These are phyloP conservation scores for Perizoma affinitatum DNA, from an alignment of 2,888 invertebrate species.

Conservation along the genomic window DNA sequence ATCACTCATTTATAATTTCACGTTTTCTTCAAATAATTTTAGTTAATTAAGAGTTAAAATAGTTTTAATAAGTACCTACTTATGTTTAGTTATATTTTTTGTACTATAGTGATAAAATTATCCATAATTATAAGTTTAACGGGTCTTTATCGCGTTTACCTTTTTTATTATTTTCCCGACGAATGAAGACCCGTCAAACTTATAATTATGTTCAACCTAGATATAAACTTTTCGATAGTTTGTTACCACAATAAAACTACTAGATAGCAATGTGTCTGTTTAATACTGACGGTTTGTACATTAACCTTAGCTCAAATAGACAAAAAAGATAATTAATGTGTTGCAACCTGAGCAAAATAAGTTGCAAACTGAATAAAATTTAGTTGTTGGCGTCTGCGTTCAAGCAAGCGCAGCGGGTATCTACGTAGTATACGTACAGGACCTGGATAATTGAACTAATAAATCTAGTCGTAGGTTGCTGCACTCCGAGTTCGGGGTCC, in stretches of 20 bases:
- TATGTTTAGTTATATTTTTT: too few relatives aligned
- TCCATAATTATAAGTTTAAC: too few relatives aligned
- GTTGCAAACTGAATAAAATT: slow-evolving; percentile 72
- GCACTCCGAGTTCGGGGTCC: slow-evolving; percentile 51
- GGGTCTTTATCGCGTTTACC: too few relatives aligned
- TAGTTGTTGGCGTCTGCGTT: slow-evolving; percentile 75
- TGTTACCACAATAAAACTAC: slow-evolving; percentile 15
- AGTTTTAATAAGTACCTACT: too few relatives aligned
- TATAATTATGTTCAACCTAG: too few relatives aligned
- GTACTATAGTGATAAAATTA: too few relatives aligned
- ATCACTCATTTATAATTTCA: too few relatives aligned
- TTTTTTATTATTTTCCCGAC: too few relatives aligned
- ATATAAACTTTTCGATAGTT: background rate
- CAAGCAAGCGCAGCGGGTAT: slow-evolving; percentile 70
- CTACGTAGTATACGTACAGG: slow-evolving; percentile 45
- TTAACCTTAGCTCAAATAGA: slow-evolving; percentile 43
- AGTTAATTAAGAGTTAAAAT: too few relatives aligned
- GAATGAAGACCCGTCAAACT: too few relatives aligned
- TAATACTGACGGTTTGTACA: slow-evolving; percentile 42
- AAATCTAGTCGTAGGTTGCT: slow-evolving; percentile 75
- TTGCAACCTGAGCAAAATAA: slow-evolving; percentile 55
- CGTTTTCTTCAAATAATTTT: too few relatives aligned
- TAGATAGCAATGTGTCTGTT: slow-evolving; percentile 28
- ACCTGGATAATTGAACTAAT: slow-evolving; percentile 81
- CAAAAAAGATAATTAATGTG: slow-evolving; percentile 50